phyloP scores from a whole-genome alignment of 2,888 invertebrate species.

The Meiosimyza platycephala region DNA sequence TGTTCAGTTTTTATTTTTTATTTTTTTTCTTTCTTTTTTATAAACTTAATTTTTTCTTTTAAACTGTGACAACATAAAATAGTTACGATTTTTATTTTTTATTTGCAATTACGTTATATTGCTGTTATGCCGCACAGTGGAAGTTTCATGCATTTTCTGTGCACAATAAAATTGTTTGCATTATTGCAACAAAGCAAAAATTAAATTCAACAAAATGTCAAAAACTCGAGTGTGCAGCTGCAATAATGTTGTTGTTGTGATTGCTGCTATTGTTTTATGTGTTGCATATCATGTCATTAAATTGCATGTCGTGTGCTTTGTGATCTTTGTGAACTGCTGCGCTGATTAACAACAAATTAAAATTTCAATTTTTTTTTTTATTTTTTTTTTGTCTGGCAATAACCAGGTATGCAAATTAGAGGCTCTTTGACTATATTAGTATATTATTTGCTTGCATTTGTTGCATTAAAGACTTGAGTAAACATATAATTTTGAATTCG shows the following conservation, averaged over 20 bases:
- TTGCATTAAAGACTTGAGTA: no score
- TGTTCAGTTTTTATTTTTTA: background rate
- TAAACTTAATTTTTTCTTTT: background rate
- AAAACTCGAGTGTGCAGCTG: no score
- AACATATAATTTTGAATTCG: no score
- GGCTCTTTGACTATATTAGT: no score
- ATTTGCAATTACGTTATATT: no score
- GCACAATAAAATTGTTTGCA: no score
- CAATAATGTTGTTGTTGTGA: background rate
- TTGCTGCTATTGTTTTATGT: constrained; percentile 21
- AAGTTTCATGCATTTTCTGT: no score
- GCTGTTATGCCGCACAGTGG: no score
- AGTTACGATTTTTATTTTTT: no score
- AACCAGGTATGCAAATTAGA: constrained; percentile 1
- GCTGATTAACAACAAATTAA: background rate
- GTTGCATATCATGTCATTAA: background rate
- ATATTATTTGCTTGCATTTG: no score
- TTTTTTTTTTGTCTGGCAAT: background rate
- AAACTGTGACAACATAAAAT: background rate
- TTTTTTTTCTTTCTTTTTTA: background rate
- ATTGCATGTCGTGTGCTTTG: constrained; percentile 28
- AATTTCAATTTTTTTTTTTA: constrained; percentile 5
- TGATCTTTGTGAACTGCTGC: constrained; percentile 6
- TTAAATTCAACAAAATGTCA: no score
- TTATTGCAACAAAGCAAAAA: no score